Evolutionary conservation across 2,888 invertebrate species (phyloP).

Genomic region (Emmelina monodactyla): DNA sequence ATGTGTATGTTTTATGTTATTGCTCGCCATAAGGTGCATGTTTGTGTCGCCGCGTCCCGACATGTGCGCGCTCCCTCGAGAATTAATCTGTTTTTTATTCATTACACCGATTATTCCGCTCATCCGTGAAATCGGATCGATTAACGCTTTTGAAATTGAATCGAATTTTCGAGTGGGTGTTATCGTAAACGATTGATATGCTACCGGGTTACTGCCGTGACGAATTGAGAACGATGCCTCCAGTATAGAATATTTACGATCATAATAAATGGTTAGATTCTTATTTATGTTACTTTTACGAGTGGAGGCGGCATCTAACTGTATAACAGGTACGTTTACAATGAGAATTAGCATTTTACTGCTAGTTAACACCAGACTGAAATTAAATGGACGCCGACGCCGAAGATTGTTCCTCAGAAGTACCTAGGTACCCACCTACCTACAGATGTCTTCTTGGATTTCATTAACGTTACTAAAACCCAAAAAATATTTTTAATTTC

Average conservation of each 20-base stretch:
- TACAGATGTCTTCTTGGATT: too few relatives aligned
- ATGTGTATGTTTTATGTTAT: conserved; percentile 22
- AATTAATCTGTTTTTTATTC: conserved; percentile 39
- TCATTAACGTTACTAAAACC: too few relatives aligned
- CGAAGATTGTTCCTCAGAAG: background rate
- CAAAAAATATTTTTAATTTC: too few relatives aligned
- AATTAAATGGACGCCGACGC: background rate
- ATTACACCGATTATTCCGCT: conserved; percentile 43
- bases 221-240: background rate
- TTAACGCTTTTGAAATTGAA: conserved; percentile 35
- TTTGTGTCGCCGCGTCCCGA: conserved; percentile 9
- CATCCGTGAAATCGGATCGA: conserved; percentile 52
- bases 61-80: conserved; percentile 23
- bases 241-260: background rate
- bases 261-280: background rate
- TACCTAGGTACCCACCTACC: background rate
- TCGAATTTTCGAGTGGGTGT: too few relatives aligned
- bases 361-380: background rate
- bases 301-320: background rate
- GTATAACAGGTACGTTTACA: background rate
- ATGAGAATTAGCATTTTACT: conserved; percentile 1
- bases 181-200: too few relatives aligned
- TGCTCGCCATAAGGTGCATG: conserved; percentile 16
- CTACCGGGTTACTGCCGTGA: background rate
- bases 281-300: conserved; percentile 1